These are phyloP conservation scores for Eonycteris spelaea DNA, from an alignment of 2,113 vertebrate species.

Conservation along the genomic window DNA sequence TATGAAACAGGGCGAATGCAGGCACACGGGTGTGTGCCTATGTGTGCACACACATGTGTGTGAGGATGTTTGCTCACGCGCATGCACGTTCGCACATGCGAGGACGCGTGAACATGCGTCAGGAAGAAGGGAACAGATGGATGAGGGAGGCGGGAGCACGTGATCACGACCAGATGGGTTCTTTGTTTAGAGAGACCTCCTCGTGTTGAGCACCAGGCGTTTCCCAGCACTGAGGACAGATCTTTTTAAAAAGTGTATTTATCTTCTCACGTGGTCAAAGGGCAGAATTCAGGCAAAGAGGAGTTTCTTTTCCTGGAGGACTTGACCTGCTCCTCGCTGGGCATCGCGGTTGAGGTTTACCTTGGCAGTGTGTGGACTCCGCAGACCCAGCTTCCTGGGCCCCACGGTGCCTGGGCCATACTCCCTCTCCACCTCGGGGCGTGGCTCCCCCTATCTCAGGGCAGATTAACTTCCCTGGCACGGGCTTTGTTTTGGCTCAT, in stretches of 20 bases:
- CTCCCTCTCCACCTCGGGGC: constrained; percentile 22
- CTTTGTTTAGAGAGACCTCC: background rate
- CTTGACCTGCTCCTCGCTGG: background rate
- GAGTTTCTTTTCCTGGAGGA: background rate
- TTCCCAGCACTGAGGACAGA: background rate
- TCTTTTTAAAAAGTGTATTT: background rate
- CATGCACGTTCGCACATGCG: background rate
- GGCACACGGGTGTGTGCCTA: too few relatives aligned
- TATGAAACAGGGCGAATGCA: too few relatives aligned
- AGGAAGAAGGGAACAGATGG: background rate
- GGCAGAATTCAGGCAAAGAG: background rate
- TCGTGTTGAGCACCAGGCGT: background rate
- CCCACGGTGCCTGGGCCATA: background rate
- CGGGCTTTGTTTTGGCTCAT: constrained; percentile 47
- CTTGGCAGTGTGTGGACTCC: background rate
- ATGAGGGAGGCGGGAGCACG: accelerated
- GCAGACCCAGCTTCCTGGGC: background rate
- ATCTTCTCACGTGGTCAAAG: background rate
- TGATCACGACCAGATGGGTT: background rate
- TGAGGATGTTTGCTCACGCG: too few relatives aligned
- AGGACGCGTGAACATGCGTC: background rate
- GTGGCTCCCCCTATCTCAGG: constrained; percentile 20
- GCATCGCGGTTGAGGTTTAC: background rate
- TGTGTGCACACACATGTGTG: too few relatives aligned
- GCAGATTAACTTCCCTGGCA: constrained; percentile 66